phyloP scores from a whole-genome alignment of 2,888 invertebrate genomes.

The Phaedon cochleariae region DNA sequence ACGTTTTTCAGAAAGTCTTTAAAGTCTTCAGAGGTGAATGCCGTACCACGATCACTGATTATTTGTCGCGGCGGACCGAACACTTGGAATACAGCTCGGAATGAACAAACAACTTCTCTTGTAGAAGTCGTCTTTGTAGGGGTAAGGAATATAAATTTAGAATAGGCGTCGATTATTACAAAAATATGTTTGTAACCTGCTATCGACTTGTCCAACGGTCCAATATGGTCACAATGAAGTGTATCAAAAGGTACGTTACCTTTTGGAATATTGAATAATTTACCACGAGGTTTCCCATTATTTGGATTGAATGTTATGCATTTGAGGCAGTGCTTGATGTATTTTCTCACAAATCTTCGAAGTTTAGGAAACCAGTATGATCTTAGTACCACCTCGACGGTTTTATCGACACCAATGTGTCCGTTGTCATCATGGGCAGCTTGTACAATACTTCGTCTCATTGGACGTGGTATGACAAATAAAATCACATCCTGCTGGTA shows the following conservation, averaged over 20 bases:
- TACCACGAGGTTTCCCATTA: conserved; percentile 43
- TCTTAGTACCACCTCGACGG: conserved; percentile 36
- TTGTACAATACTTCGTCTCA: conserved; percentile 55
- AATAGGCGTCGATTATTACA: conserved; percentile 50
- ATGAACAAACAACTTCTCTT: conserved; percentile 40
- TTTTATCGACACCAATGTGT: conserved; percentile 49
- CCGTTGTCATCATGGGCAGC: conserved; percentile 54
- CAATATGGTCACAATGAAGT: conserved; percentile 51
- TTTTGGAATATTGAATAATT: conserved; percentile 47
- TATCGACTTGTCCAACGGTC: conserved; percentile 48
- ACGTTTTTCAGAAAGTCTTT: conserved; percentile 52
- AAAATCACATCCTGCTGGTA: conserved; percentile 6
- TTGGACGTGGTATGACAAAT: conserved; percentile 48
- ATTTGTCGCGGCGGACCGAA: conserved; percentile 45
- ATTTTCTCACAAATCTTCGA: conserved; percentile 40
- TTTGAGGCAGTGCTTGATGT: conserved; percentile 23
- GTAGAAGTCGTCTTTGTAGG: conserved; percentile 46
- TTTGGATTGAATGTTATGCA: conserved; percentile 42
- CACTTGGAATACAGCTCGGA: conserved; percentile 33
- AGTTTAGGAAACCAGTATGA: conserved; percentile 39
- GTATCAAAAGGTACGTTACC: conserved; percentile 50
- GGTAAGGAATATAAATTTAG: conserved; percentile 53
- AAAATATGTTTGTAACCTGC: conserved; percentile 50
- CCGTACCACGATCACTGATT: conserved; percentile 52
- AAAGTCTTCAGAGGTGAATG: conserved; percentile 55